A percentile compares a stretch with the other conserved stretches of the same genome.
phyloP scores from a whole-genome alignment of 2,797 vertebrate genomes.

The Siniperca scherzeri region DNA sequence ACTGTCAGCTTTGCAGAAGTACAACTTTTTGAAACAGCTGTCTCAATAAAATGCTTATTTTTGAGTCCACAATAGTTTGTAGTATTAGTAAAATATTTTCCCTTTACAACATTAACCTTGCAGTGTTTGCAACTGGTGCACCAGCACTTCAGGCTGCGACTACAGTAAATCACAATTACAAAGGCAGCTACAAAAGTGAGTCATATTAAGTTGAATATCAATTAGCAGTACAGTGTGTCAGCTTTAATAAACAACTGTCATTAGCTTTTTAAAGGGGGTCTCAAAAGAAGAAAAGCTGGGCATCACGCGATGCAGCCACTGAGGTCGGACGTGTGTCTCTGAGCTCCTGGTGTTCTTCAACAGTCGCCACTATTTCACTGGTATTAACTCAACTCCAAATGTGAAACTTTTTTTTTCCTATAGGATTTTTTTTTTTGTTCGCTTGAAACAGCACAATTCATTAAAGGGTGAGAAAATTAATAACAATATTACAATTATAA shows the following conservation, averaged over 20 bases:
- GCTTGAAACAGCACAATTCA: too few relatives aligned
- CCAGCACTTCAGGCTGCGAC: not conserved
- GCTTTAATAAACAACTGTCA: not conserved
- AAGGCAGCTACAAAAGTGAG: constrained; percentile 4
- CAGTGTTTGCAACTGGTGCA: constrained; percentile 1
- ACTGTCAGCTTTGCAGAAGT: not conserved
- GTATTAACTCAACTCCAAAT: too few relatives aligned
- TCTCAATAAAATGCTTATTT: constrained; percentile 9
- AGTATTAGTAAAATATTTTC: not conserved
- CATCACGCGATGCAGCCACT: too few relatives aligned
- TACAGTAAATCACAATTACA: constrained; percentile 13
- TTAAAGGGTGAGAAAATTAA: too few relatives aligned
- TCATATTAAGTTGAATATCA: constrained; percentile 14
- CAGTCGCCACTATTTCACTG: too few relatives aligned
- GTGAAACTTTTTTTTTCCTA: too few relatives aligned
- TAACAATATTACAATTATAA: too few relatives aligned
- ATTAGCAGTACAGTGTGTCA: constrained; percentile 19
- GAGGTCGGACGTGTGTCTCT: too few relatives aligned
- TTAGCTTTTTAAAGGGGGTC: not conserved
- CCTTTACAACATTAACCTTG: not conserved
- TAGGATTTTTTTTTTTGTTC: too few relatives aligned
- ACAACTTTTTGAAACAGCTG: too few relatives aligned
- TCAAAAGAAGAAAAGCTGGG: not conserved
- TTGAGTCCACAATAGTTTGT: not conserved
- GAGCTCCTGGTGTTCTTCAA: too few relatives aligned